phyloP scores from a whole-genome alignment of 2,888 invertebrate genomes.

The Darwinula stevensoni region DNA sequence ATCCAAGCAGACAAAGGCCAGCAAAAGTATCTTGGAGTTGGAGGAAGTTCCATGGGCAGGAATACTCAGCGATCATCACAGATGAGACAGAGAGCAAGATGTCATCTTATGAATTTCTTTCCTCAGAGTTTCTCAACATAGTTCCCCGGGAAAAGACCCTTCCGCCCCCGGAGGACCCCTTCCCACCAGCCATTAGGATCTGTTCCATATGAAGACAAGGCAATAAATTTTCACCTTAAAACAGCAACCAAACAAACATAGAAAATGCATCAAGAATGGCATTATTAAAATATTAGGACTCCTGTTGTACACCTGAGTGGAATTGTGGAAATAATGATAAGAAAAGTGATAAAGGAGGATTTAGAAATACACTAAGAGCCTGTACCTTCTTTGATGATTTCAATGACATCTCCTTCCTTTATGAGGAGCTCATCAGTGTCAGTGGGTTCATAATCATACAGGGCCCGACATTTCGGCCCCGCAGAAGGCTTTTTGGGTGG shows the following conservation, averaged over 20 bases:
- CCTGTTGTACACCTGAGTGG: too few relatives aligned
- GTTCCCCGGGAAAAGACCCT: slow-evolving; percentile 32
- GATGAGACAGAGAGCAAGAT: too few relatives aligned
- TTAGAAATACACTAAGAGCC: slow-evolving; percentile 6
- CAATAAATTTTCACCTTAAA: slow-evolving; percentile 6
- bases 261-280: too few relatives aligned
- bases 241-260: too few relatives aligned
- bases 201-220: slow-evolving; percentile 21
- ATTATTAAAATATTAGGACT: too few relatives aligned
- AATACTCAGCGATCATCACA: too few relatives aligned
- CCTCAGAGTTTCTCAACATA: too few relatives aligned
- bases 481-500: slow-evolving; percentile 18
- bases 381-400: slow-evolving; percentile 27
- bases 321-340: too few relatives aligned
- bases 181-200: slow-evolving; percentile 32
- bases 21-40: too few relatives aligned
- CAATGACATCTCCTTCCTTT: slow-evolving; percentile 26
- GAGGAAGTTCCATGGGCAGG: too few relatives aligned
- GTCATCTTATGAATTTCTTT: too few relatives aligned
- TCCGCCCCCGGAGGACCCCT: slow-evolving; percentile 23
- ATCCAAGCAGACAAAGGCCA: too few relatives aligned
- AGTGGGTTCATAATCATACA: slow-evolving; percentile 30
- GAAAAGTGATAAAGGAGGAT: slow-evolving; percentile 3
- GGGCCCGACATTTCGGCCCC: slow-evolving; percentile 20
- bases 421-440: slow-evolving; percentile 32